A percentile compares a stretch with the other conserved stretches of the same genome.
These are phyloP conservation scores for Frankliniella fusca DNA, from an alignment of 2,888 invertebrate genomes.

Conservation along the genomic window DNA sequence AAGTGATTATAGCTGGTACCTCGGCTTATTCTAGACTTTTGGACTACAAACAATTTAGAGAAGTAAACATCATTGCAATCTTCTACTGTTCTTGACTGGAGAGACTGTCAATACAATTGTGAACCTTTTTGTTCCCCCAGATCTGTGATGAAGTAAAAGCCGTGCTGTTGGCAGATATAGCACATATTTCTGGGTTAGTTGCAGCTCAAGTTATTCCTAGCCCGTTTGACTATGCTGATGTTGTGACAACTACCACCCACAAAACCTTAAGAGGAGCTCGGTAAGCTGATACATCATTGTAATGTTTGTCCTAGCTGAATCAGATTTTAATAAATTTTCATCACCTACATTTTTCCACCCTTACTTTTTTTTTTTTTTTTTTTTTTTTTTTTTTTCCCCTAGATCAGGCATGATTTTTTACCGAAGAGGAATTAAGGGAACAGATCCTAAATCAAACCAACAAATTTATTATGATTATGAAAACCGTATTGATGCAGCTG, in stretches of 20 bases:
- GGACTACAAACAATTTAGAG: conserved; percentile 68
- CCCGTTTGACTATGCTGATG: conserved; percentile 83
- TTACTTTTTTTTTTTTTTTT: background rate
- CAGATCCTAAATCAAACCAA: conserved; percentile 71
- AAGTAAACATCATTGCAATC: conserved; percentile 41
- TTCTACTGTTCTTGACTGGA: no score
- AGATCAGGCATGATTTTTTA: conserved; percentile 88
- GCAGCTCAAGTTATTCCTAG: conserved; percentile 81
- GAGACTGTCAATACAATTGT: no score
- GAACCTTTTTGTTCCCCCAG: conserved; percentile 55
- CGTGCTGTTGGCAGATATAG: conserved; percentile 91
- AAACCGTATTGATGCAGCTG: conserved; percentile 77
- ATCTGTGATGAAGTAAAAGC: conserved; percentile 79
- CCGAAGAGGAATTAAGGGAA: conserved; percentile 79
- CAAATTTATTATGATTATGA: conserved; percentile 83
- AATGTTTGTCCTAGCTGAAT: background rate
- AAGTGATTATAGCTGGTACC: conserved; percentile 86
- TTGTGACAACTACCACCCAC: conserved; percentile 91
- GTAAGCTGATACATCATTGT: conserved; percentile 35
- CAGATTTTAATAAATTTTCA: background rate
- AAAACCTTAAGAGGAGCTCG: conserved; percentile 82
- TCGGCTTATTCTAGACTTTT: conserved; percentile 88
- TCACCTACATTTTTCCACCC: background rate
- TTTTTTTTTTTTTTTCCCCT: background rate
- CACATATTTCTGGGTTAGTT: conserved; percentile 87